Conservation (phyloP, 2,113 vertebrate genomes). For the Thunnus maccoyii region DNA sequence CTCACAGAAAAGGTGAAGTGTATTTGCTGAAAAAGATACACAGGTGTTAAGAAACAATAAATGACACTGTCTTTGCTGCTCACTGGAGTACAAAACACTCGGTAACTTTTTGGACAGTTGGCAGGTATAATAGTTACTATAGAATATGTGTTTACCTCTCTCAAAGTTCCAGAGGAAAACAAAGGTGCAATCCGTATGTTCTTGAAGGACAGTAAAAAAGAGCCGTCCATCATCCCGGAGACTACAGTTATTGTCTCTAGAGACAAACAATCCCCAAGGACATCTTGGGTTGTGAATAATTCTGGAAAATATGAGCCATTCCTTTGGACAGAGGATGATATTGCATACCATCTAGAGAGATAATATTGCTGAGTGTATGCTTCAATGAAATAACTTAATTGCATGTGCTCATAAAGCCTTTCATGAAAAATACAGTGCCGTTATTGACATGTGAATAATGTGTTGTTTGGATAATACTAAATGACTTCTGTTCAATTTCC, state of each 20-base stretch:
- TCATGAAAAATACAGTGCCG: slow-evolving; percentile 9
- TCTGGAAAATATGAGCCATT: slow-evolving; percentile 39
- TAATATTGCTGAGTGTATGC: slow-evolving; percentile 18
- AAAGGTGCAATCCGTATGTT: slow-evolving; percentile 23
- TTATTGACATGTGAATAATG: slow-evolving; percentile 44
- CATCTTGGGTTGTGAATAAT: slow-evolving; percentile 28
- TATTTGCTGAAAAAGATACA: slow-evolving; percentile 23
- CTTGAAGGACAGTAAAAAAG: slow-evolving; percentile 42
- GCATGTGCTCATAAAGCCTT: slow-evolving; percentile 13
- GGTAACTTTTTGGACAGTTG: slow-evolving; percentile 21
- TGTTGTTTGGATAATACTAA: slow-evolving; percentile 38
- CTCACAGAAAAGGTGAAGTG: slow-evolving; percentile 18
- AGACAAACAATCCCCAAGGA: slow-evolving; percentile 60
- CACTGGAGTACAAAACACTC: slow-evolving; percentile 25
- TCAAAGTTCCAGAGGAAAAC: slow-evolving; percentile 40
- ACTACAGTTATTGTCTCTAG: slow-evolving; percentile 36
- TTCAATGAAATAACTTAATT: neutral
- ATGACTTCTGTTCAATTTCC: slow-evolving; percentile 52
- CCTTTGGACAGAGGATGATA: slow-evolving; percentile 26
- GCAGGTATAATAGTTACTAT: neutral
- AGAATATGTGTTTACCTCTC: slow-evolving; percentile 37
- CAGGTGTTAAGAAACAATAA: slow-evolving; percentile 26
- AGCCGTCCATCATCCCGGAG: slow-evolving; percentile 22
- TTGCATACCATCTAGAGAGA: neutral
- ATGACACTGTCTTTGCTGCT: slow-evolving; percentile 15